Evolutionary conservation across 2,888 invertebrate species (phyloP).

Genomic region (Brassicogethes aeneus): DNA sequence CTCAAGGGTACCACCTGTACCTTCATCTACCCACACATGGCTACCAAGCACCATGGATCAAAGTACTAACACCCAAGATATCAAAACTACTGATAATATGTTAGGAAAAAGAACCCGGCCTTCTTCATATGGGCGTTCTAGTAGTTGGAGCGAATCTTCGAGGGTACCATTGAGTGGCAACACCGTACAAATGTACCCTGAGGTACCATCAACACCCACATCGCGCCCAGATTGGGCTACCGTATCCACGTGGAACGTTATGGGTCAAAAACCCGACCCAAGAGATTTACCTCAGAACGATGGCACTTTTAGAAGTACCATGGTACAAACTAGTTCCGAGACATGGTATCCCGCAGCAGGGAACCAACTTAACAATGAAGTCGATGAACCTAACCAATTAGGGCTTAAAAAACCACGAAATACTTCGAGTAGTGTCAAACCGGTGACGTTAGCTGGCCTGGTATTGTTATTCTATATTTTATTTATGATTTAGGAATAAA

Average conservation of each 20-base stretch:
- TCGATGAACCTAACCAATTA: conserved; percentile 51
- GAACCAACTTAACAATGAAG: conserved; percentile 45
- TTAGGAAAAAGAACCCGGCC: conserved; percentile 38
- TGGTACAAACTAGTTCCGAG: conserved; percentile 9
- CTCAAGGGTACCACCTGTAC: conserved; percentile 17
- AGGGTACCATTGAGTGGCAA: conserved; percentile 16
- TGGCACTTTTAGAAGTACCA: not conserved
- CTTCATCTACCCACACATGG: conserved; percentile 24
- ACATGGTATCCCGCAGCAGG: conserved; percentile 46
- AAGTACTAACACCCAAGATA: too few relatives aligned
- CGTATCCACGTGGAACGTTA: conserved; percentile 29
- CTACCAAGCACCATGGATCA: conserved; percentile 15
- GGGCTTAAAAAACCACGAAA: conserved; percentile 34
- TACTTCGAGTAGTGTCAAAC: not conserved
- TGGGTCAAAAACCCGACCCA: conserved; percentile 12
- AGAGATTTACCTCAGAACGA: not conserved
- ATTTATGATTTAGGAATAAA: too few relatives aligned
- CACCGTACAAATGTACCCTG: conserved; percentile 25
- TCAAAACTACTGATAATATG: too few relatives aligned
- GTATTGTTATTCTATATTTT: too few relatives aligned
- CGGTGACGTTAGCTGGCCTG: not conserved
- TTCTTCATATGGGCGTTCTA: conserved; percentile 44
- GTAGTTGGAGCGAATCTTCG: conserved; percentile 38
- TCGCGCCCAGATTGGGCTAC: conserved; percentile 31
- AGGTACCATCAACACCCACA: conserved; percentile 22